Conservation (phyloP, 30 jellyfish, hydroid and myxozoan species). For the Mastigias papua region DNA sequence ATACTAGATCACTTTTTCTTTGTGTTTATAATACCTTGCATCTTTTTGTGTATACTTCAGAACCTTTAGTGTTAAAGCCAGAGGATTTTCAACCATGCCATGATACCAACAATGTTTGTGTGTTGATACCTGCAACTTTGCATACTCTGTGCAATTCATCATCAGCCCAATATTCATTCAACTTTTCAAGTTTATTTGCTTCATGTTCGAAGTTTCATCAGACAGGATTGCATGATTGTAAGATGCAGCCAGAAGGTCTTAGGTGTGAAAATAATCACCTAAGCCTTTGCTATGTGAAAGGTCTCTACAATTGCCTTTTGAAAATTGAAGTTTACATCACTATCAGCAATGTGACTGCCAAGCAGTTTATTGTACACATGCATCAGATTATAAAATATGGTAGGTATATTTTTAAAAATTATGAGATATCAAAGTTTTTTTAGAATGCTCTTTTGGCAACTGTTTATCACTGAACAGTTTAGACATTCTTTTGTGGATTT, state of each 20-base stretch:
- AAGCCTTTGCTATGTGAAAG: not conserved
- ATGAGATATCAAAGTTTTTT: too few relatives aligned
- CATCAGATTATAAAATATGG: not conserved
- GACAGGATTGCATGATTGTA: not conserved
- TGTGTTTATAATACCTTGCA: not conserved
- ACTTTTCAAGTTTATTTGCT: not conserved
- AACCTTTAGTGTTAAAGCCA: not conserved
- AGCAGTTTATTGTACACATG: not conserved
- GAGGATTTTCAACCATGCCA: not conserved
- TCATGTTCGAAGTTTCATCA: not conserved
- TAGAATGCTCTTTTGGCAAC: too few relatives aligned
- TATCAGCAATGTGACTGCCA: not conserved
- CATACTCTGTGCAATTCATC: not conserved
- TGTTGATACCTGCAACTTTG: not conserved
- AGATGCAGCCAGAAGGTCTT: not conserved
- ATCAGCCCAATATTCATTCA: slow-evolving; percentile 1
- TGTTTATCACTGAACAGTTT: too few relatives aligned
- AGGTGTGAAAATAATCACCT: not conserved
- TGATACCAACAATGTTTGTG: not conserved
- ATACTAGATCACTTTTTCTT: too few relatives aligned
- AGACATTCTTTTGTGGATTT: too few relatives aligned
- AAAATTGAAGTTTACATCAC: not conserved
- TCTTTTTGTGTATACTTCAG: not conserved
- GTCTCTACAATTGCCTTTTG: not conserved
- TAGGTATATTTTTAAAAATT: not conserved